Evolutionary conservation across 2,888 invertebrate species (phyloP), one percentile per base, ranked within the genome.

Genomic region (Chymomyza amoena): DNA sequence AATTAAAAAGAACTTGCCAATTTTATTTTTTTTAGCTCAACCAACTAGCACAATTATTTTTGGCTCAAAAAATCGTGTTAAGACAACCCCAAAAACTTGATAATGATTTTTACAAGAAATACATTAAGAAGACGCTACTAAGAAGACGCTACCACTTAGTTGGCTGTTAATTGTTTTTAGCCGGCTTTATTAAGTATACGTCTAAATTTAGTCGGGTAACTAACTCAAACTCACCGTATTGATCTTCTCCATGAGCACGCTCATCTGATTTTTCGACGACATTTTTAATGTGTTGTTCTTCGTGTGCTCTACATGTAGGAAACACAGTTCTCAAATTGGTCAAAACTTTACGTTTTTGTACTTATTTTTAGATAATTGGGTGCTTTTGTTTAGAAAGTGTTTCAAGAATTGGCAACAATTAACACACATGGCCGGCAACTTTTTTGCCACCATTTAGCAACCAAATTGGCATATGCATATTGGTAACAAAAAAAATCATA

Each of bases 221-320:
- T n/a, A n/a, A n/a, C n/a, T n/a, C n/a, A n/a, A 52, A 94, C 95
- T 93, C 92, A 95, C 95, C 94, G 94, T 94, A 92, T 95, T 95
- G 89, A 95, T 93, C 93, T 95, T 95, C 91, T 95, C 95, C 93
- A 95, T 94, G 89, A 95, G 93, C 88, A 94, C 94, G 81, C 93
- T 93, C 88, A 95, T 94, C 90, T 95, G 95, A 87, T 95, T 95
- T 92, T 94, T 95, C 90, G 94, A 94, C 92, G 95, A 95, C 95
- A 95, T 93, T 82, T 81, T 89, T 67, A 18, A 56, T 67, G n/a
- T 67, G n/a, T n/a, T 50, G n/a, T 45, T 16, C 51, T 25, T 25
- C 25, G 25, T 32, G 52, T 54, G 52, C 18, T 54, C 52, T 16
- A 54, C 16, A 18, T 18, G 18, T 18, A 54, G 18, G 18, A 54